Base-by-base conservation (phyloP, 2,113 vertebrate genomes). In the Callospermophilus lateralis region DNA sequence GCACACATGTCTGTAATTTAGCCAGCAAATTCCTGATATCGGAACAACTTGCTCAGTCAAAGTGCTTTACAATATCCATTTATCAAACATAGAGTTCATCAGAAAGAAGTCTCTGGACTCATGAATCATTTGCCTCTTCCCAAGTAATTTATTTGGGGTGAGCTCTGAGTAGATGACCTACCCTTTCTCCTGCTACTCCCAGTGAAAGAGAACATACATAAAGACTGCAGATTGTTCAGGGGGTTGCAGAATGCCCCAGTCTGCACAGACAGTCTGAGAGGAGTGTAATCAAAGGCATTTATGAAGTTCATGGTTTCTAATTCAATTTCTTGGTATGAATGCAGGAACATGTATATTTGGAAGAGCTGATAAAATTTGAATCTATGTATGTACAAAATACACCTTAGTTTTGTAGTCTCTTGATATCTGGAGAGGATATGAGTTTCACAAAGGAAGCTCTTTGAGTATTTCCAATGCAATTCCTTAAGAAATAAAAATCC, bases 241-340 rank as follows among this genome's bases (percentile, higher is more conserved):
- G 4, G 7, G 8, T 19, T 13, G 19, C 34, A 7, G 3, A 4
- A 7, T 15, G n/a, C n/a, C 26, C 26, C 30, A 9, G 4, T 34
- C 37, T 61, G 37, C 77, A n/a, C n/a, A 73, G 55, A 80, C 6
- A 3, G 73, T n/a, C 68, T 22, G 4, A 8, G 48, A 1, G 34
- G 32, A 73, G 8, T 4, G 12, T 34, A 55, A 45, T 22, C 45
- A 17, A 3, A 7, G 45, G 70, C 6, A 8, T 19, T 81, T 63
- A 51, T 28, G 70, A 65, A 16, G 26, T 42, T 70, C 26, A 17
- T 1, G 1, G 39, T 20, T 84, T 37, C 34, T 13, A 6, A 20
- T 55, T n/a, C n/a, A 13, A 4, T 39, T 86, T 83, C 70, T 77
- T 65, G 63, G 45, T 53, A 32, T 55, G 51, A 24, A 16, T 8